Evolutionary conservation across 2,888 invertebrate species (phyloP).

Genomic region (Parapristionchus giblindavisi): DNA sequence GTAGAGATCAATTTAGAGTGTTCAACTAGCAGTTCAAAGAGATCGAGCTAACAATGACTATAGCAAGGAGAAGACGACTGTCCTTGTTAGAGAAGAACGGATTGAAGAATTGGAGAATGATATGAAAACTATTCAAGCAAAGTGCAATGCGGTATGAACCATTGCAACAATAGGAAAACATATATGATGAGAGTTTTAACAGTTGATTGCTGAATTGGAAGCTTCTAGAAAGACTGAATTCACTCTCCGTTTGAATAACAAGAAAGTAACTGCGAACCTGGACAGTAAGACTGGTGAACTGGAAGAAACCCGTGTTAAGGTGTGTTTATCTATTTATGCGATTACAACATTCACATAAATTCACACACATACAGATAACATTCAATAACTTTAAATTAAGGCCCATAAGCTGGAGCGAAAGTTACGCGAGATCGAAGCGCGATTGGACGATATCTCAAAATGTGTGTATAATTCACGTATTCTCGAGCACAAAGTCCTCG

Average conservation of each 20-base stretch:
- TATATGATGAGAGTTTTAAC: too few species aligned
- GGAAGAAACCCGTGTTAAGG: conserved; percentile 13
- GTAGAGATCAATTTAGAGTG: conserved; percentile 41
- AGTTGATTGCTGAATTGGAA: conserved; percentile 25
- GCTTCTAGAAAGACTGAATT: conserved; percentile 7
- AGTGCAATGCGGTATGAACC: conserved; percentile 21
- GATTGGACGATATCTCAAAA: conserved; percentile 47
- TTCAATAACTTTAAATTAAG: not conserved
- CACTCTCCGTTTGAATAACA: not conserved
- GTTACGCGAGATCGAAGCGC: conserved; percentile 44
- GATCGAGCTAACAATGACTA: conserved; percentile 44
- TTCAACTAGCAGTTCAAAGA: conserved; percentile 46
- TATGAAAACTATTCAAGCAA: not conserved
- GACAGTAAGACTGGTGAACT: conserved; percentile 23
- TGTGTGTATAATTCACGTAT: conserved; percentile 50
- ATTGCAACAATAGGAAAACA: not conserved
- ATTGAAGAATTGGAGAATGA: conserved; percentile 13
- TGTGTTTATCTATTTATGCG: conserved; percentile 4
- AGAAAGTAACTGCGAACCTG: conserved; percentile 4
- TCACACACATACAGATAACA: not conserved
- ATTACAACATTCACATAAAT: not conserved
- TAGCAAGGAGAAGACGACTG: conserved; percentile 37
- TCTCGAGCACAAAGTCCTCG: conserved; percentile 43
- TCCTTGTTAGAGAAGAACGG: conserved; percentile 14
- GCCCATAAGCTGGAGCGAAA: conserved; percentile 8